Evolutionary conservation across 2,888 invertebrate species (phyloP), one percentile per base, ranked within the genome.

Genomic region (Cheilosia impressa): DNA sequence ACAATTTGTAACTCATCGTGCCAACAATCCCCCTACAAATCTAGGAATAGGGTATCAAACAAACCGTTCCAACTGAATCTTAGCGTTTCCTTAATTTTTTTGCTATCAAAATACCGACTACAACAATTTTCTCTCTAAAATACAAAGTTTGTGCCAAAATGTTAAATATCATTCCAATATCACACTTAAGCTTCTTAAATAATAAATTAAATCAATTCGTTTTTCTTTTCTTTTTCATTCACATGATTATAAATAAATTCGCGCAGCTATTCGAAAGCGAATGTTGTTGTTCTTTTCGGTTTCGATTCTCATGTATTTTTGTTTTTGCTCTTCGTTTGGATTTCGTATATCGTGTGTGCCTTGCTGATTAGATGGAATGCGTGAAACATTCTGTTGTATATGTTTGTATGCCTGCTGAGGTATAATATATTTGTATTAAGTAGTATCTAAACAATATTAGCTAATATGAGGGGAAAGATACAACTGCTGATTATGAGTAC

Each of bases 351-450:
- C 34, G 62, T 68, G 65, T 76, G 43, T 81, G 69, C 45, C 38
- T 76, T 71, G 50, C 57, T 81, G 81, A 81, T 81, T 76, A 81
- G 81, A 76, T 45, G 58, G 69, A 71, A 76, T 71, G 38, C 52
- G 76, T 52, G 81, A 75, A 81, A 76, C 68, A 63, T 65, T 41
- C 31, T 66, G 60, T 45, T 68, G 22, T 34, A 9, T 55, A n/a
- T 27, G 6, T 27, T 6, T 52, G 13, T 24, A 52, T 24, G 45
- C 50, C 24, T 57, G 27, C 7, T 22, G 63, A 24, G n/a, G 31
- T n/a, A 31, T n/a, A n/a, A 31, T n/a, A n/a, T 65, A 24, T 50
- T 47, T 27, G 52, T 22, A 52, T 66, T 57, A 41, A 13, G 60
- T 43, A 31, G 38, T 52, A 66, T 66, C 53, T 53, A 27, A 1